phyloP scores from a whole-genome alignment of 37 sponge, comb jelly and placozoan species.

The Aplysina aerophoba region DNA sequence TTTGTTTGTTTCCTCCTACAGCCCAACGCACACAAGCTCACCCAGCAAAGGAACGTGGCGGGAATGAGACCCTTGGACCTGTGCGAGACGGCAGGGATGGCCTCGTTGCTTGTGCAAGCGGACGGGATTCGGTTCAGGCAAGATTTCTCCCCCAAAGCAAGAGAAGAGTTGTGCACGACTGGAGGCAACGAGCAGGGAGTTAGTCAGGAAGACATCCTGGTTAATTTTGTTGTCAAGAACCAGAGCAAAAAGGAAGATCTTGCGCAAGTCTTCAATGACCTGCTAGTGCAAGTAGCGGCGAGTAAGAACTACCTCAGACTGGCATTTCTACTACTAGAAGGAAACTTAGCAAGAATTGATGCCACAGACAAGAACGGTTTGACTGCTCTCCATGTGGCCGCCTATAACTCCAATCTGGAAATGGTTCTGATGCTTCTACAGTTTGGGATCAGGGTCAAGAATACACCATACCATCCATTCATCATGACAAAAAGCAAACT shows the following conservation, averaged over 20 bases:
- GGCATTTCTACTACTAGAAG: constrained; percentile 38
- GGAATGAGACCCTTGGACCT: constrained; percentile 71
- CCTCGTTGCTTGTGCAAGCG: constrained; percentile 66
- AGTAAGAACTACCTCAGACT: constrained; percentile 66
- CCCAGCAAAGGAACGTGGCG: constrained; percentile 32
- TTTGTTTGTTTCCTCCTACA: constrained; percentile 36
- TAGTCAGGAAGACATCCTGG: not conserved
- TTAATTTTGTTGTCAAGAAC: constrained; percentile 5
- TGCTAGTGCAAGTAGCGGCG: constrained; percentile 69
- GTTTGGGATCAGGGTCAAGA: constrained; percentile 30
- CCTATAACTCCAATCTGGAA: constrained; percentile 57
- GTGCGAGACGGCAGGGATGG: constrained; percentile 66
- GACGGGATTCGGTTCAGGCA: constrained; percentile 36
- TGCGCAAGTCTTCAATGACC: constrained; percentile 30
- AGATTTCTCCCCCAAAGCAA: not conserved
- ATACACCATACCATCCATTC: not conserved
- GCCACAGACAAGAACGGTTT: constrained; percentile 56
- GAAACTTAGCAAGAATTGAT: constrained; percentile 31
- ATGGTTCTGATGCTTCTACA: constrained; percentile 47
- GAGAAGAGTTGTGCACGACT: not conserved
- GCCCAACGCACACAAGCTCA: constrained; percentile 36
- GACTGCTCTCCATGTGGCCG: constrained; percentile 67
- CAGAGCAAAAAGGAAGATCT: not conserved
- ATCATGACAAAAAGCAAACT: not conserved
- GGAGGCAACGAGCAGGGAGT: not conserved